Base-by-base conservation (phyloP, 2,888 invertebrate species). In the Plebejus melissa region DNA sequence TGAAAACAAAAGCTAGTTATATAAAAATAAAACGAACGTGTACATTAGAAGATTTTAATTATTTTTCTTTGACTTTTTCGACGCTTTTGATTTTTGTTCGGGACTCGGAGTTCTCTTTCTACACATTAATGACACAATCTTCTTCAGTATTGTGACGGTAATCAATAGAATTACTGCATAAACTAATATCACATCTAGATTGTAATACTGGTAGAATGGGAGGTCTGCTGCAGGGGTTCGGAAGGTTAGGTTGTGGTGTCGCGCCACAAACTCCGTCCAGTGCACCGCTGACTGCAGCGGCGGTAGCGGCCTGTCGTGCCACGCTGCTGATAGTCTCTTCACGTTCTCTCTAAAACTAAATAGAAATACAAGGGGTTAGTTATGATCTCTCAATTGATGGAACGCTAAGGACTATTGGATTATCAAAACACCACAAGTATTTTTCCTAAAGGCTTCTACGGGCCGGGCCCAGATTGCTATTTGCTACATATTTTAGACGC, bases 261-360 rank as follows among this genome's bases (percentile, higher is more conserved):
- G 89, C 7, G 95, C 94, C 0, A 94, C 94, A 81, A 94, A 95
- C 82, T 96, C 96, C 1, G 95, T 94, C 96, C 96, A 96, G 83
- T 93, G 95, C 13, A 95, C 84, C 1, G 96, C 95, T 0, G 94
- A 94, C 72, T 95, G 94, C 81, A 95, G 81, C 0, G 96, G 93
- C 1, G 94, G 86, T 82, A 94, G 82, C 0, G 95, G 95, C 28
- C 95, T 91, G 80, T 96, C 95, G 76, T 91, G 91, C 93, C 95
- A 95, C 6, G 94, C 89, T 76, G 85, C 89, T 7, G 95, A 94
- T 16, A 95, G 80, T 76, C 87, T 84, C 79, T 94, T 91, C 1
- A 91, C 94, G 76, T 88, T 87, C 81, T 88, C 82, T 16, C 83
- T 85, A 77, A 93, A 93, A 75, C 93, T 94, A 32, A 89, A 90